Evolutionary conservation across 1,140 invertebrate species (phyloP).

Genomic region (Pseudomyrmex pallidus): DNA sequence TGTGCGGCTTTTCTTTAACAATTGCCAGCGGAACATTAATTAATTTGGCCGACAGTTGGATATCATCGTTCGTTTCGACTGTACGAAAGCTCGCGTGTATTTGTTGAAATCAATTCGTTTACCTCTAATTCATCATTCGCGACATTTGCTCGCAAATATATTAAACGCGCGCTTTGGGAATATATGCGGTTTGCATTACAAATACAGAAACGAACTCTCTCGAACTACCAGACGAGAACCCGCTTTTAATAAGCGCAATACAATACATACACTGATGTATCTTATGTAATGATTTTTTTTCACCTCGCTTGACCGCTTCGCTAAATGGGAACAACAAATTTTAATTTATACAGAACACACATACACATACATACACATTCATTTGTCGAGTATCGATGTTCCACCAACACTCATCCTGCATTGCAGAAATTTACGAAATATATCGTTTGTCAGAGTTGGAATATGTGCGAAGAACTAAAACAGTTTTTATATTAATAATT

Average conservation of each 20-base stretch:
- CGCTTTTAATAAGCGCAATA: conserved; percentile 41
- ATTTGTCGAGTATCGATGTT: background rate
- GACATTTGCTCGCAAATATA: conserved; percentile 63
- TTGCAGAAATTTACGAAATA: conserved; percentile 8
- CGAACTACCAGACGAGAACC: conserved; percentile 13
- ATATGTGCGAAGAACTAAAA: background rate
- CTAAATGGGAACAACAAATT: conserved; percentile 12
- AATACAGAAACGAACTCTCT: conserved; percentile 48
- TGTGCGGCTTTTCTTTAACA: conserved; percentile 31
- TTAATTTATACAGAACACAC: background rate
- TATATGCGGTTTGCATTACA: conserved; percentile 54
- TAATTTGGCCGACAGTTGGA: conserved; percentile 50
- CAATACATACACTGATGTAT: conserved; percentile 26
- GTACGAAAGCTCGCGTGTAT: conserved; percentile 52
- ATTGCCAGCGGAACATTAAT: conserved; percentile 51
- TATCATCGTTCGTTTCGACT: conserved; percentile 47
- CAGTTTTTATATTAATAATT: background rate
- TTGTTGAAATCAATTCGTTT: conserved; percentile 64
- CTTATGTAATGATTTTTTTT: conserved; percentile 39
- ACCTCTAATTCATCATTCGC: conserved; percentile 62
- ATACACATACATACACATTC: background rate
- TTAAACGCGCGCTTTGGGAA: conserved; percentile 51
- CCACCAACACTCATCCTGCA: background rate
- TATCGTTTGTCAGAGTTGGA: conserved; percentile 6
- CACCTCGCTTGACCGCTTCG: background rate